A percentile compares a stretch with the other conserved stretches of the same genome.
phyloP scores from a whole-genome alignment of 2,113 vertebrate genomes.

The Pleuronectes platessa region DNA sequence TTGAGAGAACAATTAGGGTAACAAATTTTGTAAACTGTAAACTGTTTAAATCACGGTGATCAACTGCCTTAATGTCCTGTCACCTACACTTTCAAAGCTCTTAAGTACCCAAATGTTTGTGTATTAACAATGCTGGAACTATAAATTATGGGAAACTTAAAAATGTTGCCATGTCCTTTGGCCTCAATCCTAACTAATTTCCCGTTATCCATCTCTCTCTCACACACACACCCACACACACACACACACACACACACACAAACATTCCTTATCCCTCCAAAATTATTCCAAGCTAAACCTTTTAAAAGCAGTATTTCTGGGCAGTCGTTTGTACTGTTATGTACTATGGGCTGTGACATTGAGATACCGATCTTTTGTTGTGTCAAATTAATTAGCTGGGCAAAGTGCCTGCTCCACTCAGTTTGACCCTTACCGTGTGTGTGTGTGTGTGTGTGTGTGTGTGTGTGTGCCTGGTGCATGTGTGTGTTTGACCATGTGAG shows the following conservation, averaged over 20 bases:
- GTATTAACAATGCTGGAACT: neutral
- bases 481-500: neutral
- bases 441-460: neutral
- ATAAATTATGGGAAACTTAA: neutral
- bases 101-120: neutral
- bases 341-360: slow-evolving; percentile 55
- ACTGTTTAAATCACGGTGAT: neutral
- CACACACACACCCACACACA: neutral
- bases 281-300: slow-evolving; percentile 9
- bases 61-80: neutral
- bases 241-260: neutral
- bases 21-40: neutral
- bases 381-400: slow-evolving; percentile 71
- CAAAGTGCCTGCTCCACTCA: slow-evolving; percentile 25
- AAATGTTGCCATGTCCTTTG: neutral
- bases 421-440: slow-evolving; percentile 42
- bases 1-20: neutral
- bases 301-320: slow-evolving; percentile 25
- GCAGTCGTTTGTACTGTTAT: slow-evolving; percentile 18
- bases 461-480: neutral
- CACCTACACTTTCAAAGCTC: neutral
- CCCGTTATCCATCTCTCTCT: no score
- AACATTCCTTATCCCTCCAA: slow-evolving; percentile 6
- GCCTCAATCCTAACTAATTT: neutral
- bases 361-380: slow-evolving; percentile 70